Conservation (phyloP, 92 coral and sea anemone genomes). For the Porites divaricata region DNA sequence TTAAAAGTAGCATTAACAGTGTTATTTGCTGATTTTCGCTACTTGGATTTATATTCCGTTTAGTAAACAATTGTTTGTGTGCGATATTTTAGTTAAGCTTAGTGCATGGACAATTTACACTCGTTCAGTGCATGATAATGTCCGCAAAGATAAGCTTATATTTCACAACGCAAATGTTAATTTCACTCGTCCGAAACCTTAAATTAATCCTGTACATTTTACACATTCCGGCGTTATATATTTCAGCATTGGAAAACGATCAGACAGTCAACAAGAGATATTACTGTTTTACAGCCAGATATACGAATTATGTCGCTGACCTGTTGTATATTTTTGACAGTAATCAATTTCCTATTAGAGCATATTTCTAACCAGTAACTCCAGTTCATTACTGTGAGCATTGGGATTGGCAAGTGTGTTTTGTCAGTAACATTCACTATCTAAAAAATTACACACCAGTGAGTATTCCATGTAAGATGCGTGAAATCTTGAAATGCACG, state of each 20-base stretch:
- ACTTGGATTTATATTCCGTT: background rate
- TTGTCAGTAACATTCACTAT: background rate
- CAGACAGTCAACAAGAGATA: background rate
- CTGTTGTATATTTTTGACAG: background rate
- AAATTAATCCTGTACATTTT: slow-evolving; percentile 1
- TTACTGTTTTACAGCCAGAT: background rate
- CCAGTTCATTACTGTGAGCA: background rate
- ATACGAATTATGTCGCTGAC: background rate
- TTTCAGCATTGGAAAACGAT: background rate
- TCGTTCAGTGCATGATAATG: background rate
- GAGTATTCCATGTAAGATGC: background rate
- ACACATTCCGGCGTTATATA: background rate
- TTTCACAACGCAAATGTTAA: background rate
- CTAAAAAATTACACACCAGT: background rate
- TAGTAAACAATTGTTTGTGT: background rate
- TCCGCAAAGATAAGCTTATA: background rate
- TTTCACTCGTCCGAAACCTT: background rate
- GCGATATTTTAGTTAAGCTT: background rate
- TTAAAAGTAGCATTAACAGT: background rate
- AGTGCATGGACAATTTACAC: background rate
- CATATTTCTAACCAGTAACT: no score
- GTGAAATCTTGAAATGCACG: background rate
- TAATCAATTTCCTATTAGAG: background rate
- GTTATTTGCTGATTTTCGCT: background rate
- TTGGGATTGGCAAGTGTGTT: background rate